These are phyloP conservation scores for Scrobipalpa atriplicella DNA, from an alignment of 2,888 invertebrate species.

Conservation along the genomic window DNA sequence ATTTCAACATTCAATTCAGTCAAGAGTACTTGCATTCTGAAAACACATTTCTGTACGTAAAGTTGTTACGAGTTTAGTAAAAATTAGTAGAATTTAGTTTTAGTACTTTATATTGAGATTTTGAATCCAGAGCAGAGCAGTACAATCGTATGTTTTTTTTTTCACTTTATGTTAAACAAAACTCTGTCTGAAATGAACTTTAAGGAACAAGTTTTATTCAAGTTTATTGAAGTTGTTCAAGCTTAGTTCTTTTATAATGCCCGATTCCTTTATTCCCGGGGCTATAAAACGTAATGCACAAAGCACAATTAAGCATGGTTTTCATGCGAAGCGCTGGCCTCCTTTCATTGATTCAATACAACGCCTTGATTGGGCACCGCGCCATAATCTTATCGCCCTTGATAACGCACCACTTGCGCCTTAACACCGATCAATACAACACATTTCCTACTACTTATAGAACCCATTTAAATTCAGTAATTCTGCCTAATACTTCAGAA, in stretches of 20 bases:
- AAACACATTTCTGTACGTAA: background rate
- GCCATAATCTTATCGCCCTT: slow-evolving; percentile 70
- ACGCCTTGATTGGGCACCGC: slow-evolving; percentile 56
- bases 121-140: background rate
- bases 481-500: background rate
- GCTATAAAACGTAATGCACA: background rate
- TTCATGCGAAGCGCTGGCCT: slow-evolving; percentile 39
- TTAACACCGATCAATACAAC: slow-evolving; percentile 56
- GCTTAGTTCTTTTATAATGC: background rate
- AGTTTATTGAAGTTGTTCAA: background rate
- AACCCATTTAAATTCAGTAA: background rate
- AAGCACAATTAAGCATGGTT: slow-evolving; percentile 17
- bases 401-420: slow-evolving; percentile 47
- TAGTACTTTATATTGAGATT: background rate
- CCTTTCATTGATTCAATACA: slow-evolving; percentile 50
- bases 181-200: background rate
- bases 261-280: slow-evolving; percentile 8
- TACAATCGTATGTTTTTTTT: background rate
- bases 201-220: background rate
- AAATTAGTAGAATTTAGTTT: background rate
- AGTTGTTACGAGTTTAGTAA: background rate
- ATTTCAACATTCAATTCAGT: slow-evolving; percentile 8
- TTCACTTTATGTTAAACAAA: too few relatives aligned
- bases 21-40: background rate
- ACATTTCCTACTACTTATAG: slow-evolving; percentile 1